These are phyloP conservation scores for Isotomurus palustris DNA, from an alignment of 2,888 invertebrate species.

Conservation along the genomic window DNA sequence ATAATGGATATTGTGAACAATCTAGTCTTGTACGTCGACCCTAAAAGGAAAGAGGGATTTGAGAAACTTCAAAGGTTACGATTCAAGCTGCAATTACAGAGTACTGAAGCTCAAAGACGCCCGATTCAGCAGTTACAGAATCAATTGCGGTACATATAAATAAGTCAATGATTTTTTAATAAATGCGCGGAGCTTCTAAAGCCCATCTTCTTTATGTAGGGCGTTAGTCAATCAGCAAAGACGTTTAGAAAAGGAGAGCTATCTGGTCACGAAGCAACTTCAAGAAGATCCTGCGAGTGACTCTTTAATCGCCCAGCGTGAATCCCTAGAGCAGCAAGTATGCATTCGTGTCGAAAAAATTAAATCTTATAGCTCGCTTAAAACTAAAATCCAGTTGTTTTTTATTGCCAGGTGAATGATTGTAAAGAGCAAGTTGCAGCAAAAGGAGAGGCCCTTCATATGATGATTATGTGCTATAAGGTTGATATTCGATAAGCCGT, in stretches of 20 bases:
- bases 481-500: conserved; percentile 12
- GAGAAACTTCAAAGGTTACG: conserved; percentile 87
- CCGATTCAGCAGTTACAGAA: conserved; percentile 90
- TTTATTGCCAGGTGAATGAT: conserved; percentile 63
- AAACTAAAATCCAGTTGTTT: too few species aligned
- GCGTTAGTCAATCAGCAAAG: conserved; percentile 71
- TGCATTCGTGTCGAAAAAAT: neutral
- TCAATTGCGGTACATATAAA: conserved; percentile 51
- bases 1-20: conserved; percentile 97
- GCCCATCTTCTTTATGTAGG: conserved; percentile 46
- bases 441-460: conserved; percentile 88
- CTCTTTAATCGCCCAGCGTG: conserved; percentile 61
- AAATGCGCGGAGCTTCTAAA: neutral
- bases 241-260: conserved; percentile 82
- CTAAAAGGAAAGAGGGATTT: conserved; percentile 83
- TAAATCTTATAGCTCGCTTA: too few species aligned
- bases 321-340: conserved; percentile 66
- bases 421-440: conserved; percentile 83
- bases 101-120: conserved; percentile 82
- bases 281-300: conserved; percentile 58
- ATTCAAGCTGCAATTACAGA: conserved; percentile 87
- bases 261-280: conserved; percentile 74
- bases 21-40: conserved; percentile 91
- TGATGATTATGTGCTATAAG: conserved; percentile 90
- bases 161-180: neutral